These are phyloP conservation scores for Ascidia mentula DNA, from an alignment of 23 tunicate genomes.

Conservation along the genomic window DNA sequence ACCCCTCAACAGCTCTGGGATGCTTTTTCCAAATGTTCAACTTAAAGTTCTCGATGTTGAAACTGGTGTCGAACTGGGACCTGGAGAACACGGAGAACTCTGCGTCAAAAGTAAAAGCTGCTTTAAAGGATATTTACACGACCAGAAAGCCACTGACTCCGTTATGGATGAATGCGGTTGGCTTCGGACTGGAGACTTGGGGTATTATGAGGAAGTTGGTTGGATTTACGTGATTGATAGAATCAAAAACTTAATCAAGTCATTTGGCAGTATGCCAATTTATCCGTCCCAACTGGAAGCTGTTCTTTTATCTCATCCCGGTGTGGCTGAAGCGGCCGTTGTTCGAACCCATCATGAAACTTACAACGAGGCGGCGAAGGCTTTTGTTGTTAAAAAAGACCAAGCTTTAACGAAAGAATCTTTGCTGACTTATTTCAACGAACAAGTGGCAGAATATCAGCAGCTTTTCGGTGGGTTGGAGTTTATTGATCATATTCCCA, in stretches of 20 bases:
- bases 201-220: constrained; percentile 45
- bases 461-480: constrained; percentile 18
- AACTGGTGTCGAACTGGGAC: constrained; percentile 45
- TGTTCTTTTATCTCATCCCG: constrained; percentile 4
- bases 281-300: background rate
- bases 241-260: constrained; percentile 44
- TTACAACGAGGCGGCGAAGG: constrained; percentile 3
- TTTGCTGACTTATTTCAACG: background rate
- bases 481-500: background rate
- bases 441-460: background rate
- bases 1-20: background rate
- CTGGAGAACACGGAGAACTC: constrained; percentile 42
- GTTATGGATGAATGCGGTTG: constrained; percentile 44
- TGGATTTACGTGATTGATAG: constrained; percentile 47
- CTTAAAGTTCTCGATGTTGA: constrained; percentile 26
- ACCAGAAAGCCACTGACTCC: constrained; percentile 17
- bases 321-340: constrained; percentile 7
- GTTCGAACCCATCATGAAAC: background rate
- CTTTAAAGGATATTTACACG: constrained; percentile 45
- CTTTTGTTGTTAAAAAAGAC: background rate
- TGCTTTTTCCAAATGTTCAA: background rate
- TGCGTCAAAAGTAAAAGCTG: constrained; percentile 47
- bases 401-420: background rate
- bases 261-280: background rate
- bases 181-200: constrained; percentile 65